Percentiles rank a stretch among this genome's conserved stretches.
These are phyloP conservation scores for Parasteatoda lunata DNA, from an alignment of 2,888 invertebrate species.

Conservation along the genomic window DNA sequence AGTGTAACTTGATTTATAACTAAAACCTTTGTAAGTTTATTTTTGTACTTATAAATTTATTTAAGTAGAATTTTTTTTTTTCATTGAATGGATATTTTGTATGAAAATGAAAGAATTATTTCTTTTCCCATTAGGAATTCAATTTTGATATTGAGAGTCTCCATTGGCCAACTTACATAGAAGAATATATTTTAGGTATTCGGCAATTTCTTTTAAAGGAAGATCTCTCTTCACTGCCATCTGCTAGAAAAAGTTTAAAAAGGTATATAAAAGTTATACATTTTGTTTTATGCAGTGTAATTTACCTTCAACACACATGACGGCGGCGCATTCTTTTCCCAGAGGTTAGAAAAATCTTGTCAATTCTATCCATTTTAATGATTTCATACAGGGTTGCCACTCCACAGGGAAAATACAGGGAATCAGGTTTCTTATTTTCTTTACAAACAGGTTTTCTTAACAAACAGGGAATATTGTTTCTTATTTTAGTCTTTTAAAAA, in stretches of 20 bases:
- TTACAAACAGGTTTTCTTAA: no score
- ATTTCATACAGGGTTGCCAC: no score
- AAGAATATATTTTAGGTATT: constrained; percentile 69
- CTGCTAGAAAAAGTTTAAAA: constrained; percentile 69
- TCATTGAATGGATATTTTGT: not conserved
- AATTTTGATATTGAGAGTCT: constrained; percentile 83
- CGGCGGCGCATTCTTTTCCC: no score
- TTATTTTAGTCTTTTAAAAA: no score
- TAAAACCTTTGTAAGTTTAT: not conserved
- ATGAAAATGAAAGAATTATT: not conserved
- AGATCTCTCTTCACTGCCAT: constrained; percentile 68
- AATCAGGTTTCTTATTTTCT: no score
- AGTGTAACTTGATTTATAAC: not conserved
- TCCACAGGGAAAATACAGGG: no score
- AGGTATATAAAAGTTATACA: constrained; percentile 27
- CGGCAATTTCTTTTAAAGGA: constrained; percentile 71
- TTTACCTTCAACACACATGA: no score
- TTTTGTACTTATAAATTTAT: not conserved
- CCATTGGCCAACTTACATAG: constrained; percentile 72
- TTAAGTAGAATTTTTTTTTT: not conserved
- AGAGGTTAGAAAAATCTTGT: no score
- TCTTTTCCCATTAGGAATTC: constrained; percentile 76
- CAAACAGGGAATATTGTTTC: no score
- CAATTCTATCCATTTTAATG: no score
- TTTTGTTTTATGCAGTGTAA: no score